Evolutionary conservation across 2,888 invertebrate species (phyloP).

Genomic region (Heteromyza rotundicornis): DNA sequence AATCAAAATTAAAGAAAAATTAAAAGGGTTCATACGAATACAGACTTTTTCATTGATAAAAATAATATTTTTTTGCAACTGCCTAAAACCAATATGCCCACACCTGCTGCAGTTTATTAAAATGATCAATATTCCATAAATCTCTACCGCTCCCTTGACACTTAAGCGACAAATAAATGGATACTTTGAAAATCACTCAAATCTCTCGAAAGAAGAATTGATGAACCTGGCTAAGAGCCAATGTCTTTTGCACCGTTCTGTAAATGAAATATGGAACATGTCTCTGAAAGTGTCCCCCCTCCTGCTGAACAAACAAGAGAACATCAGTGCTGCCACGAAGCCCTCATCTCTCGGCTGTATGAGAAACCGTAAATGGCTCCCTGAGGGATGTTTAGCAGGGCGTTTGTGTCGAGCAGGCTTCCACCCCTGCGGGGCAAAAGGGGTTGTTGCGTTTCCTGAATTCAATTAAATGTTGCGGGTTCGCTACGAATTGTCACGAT

Average conservation of each 20-base stretch:
- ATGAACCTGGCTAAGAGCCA: constrained; percentile 7
- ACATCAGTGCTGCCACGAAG: neutral
- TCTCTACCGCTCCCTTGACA: no score
- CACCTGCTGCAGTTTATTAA: no score
- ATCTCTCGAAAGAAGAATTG: neutral
- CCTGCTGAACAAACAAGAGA: constrained; percentile 35
- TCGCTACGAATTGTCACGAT: constrained; percentile 45
- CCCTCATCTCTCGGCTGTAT: constrained; percentile 3
- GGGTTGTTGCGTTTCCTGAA: constrained; percentile 37
- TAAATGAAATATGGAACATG: constrained; percentile 31
- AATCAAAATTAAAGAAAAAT: no score
- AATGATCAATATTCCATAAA: no score
- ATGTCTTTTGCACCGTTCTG: constrained; percentile 3
- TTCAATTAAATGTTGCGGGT: constrained; percentile 58
- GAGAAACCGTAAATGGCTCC: constrained; percentile 59
- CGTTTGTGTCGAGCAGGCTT: constrained; percentile 2
- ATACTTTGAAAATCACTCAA: neutral
- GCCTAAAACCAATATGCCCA: no score
- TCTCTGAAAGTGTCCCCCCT: constrained; percentile 23
- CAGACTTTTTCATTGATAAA: no score
- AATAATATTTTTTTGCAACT: no score
- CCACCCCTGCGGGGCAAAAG: constrained; percentile 2
- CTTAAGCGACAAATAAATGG: no score
- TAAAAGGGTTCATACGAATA: no score
- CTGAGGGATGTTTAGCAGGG: constrained; percentile 59